Percentiles rank a stretch among this genome's conserved stretches.
Evolutionary conservation across 2,888 invertebrate species (phyloP).

Genomic region (Parochlus steinenii): DNA sequence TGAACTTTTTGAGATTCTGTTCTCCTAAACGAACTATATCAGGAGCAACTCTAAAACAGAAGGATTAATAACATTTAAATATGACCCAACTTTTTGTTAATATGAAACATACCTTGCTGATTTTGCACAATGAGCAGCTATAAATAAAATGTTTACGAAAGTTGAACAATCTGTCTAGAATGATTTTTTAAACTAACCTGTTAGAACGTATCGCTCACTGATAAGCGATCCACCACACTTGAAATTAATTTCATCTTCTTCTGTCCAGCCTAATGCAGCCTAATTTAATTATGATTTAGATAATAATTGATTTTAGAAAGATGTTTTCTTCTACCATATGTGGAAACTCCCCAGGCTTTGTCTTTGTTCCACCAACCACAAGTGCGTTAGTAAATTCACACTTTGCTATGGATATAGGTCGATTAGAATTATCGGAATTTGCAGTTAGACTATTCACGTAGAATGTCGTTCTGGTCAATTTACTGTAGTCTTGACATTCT

Average conservation of each 20-base stretch:
- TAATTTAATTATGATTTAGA: slow-evolving; percentile 39
- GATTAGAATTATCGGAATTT: neutral
- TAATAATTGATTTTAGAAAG: neutral
- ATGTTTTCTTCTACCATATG: slow-evolving; percentile 21
- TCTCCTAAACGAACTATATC: slow-evolving; percentile 29
- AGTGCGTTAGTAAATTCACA: slow-evolving; percentile 6
- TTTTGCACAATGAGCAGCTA: slow-evolving; percentile 37
- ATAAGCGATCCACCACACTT: slow-evolving; percentile 32
- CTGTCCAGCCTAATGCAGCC: slow-evolving; percentile 29
- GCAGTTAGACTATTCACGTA: neutral
- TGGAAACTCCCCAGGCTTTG: slow-evolving; percentile 26
- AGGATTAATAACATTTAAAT: neutral
- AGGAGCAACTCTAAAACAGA: neutral
- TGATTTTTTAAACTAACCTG: too few relatives aligned
- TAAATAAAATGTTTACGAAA: too few relatives aligned
- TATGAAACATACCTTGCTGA: slow-evolving; percentile 10
- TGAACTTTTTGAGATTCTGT: slow-evolving; percentile 23
- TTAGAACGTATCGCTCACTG: slow-evolving; percentile 34
- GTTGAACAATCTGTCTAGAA: too few relatives aligned
- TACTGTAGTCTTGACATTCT: neutral
- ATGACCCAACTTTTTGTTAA: neutral
- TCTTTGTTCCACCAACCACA: slow-evolving; percentile 24
- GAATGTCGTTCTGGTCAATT: neutral
- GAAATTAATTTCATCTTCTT: slow-evolving; percentile 20
- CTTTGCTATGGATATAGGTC: neutral